Evolutionary conservation across 2,888 invertebrate genomes (phyloP), one percentile per base, ranked within the genome.

Genomic region (Lepeophtheirus nordmannii): DNA sequence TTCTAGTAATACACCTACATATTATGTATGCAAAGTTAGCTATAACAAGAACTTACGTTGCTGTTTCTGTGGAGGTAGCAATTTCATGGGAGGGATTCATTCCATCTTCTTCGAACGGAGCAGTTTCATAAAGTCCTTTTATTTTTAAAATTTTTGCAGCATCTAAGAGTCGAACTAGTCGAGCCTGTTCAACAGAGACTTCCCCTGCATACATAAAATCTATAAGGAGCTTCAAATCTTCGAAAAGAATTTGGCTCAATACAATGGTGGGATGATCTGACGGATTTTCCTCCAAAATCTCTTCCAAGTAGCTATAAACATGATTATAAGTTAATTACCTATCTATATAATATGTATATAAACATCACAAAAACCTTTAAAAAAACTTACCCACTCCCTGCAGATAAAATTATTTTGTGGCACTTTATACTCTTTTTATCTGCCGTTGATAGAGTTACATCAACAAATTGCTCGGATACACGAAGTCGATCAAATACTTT

Each of bases 171-270:
- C 17, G 10, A 17, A n/a, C 17, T 10, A 65, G 56, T 20, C 23
- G 58, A 30, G 17, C 17, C 22, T 65, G 65, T 11, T 65, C 65
- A 1, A 65, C 58, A 14, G 65, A 46, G 11, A 65, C 57, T 58
- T 65, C 65, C 1, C 65, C 65, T 12, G 58, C 17, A 20, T 65
- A 65, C 65, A 65, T 65, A 11, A 65, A 65, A n/a, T 65, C 65
- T 10, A 65, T 38, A n/a, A 65, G 58, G 20, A 58, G 65, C 39
- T 65, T 58, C 22, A 65, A 57, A 20, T 65, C 65, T 38, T 58
- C 17, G 20, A 56, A 38, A 12, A 17, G 10, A 39, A 65, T 58
- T 20, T 65, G 56, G 37, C 37, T 37, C 22, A 65, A 39, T 14
- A 65, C 65, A 14, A 65, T 56, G 10, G 65, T 65, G 1, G 65